Conservation (phyloP, 2,113 vertebrate species). For the Lepus timidus region DNA sequence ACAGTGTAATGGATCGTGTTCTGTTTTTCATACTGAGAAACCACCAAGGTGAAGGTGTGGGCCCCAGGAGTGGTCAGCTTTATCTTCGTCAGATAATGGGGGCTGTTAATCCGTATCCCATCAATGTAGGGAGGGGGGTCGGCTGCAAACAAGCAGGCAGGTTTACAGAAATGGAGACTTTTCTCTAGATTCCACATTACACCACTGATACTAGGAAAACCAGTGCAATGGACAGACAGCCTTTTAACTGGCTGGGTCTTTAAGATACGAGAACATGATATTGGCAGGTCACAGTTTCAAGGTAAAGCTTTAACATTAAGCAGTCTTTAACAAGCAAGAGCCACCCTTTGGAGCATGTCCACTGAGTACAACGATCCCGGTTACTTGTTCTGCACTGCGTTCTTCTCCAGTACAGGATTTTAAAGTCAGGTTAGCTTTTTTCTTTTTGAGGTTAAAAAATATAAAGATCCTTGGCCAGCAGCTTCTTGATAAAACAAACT, state of each 20-base stretch:
- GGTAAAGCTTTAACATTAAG: not conserved
- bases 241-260: not conserved
- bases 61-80: conserved; percentile 93
- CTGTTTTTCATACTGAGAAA: conserved; percentile 99
- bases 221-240: not conserved
- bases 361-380: not conserved
- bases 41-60: conserved; percentile 96
- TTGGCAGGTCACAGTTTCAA: conserved; percentile 1
- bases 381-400: not conserved
- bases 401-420: not conserved
- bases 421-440: conserved; percentile 48
- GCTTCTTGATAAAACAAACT: conserved; percentile 40
- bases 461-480: not conserved
- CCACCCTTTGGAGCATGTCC: not conserved
- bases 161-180: conserved; percentile 56
- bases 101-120: conserved; percentile 99
- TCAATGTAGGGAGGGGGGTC: conserved; percentile 97
- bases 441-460: not conserved
- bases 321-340: conserved; percentile 14
- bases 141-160: conserved; percentile 86
- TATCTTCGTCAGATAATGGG: conserved; percentile 99
- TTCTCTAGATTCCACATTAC: not conserved
- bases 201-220: not conserved
- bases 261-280: not conserved
- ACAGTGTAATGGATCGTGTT: conserved; percentile 99